Conservation (phyloP, 1,140 invertebrate species). For the Centruroides vittatus region DNA sequence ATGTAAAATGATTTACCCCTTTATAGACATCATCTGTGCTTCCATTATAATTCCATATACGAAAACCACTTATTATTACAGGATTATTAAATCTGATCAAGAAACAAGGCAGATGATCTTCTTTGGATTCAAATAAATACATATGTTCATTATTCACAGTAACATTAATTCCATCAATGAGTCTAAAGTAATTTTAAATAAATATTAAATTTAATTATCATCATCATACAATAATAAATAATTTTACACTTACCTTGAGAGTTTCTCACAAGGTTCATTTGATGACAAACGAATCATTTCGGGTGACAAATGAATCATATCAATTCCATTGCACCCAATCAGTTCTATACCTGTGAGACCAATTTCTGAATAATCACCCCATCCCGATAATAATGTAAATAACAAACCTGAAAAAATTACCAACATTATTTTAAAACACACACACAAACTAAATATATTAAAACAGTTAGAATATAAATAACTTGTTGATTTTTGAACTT, state of each 20-base stretch:
- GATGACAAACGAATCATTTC: background rate
- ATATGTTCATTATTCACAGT: slow-evolving; percentile 33
- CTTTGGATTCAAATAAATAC: slow-evolving; percentile 36
- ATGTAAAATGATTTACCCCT: slow-evolving; percentile 39
- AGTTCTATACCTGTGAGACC: slow-evolving; percentile 1
- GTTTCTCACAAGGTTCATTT: background rate
- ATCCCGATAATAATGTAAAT: background rate
- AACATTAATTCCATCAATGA: slow-evolving; percentile 33
- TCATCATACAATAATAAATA: too few relatives aligned
- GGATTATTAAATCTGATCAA: slow-evolving; percentile 19
- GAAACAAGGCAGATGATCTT: slow-evolving; percentile 25
- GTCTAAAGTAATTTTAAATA: slow-evolving; percentile 19
- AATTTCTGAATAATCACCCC: background rate
- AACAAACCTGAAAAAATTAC: too few relatives aligned
- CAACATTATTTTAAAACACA: too few relatives aligned
- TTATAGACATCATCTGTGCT: slow-evolving; percentile 52
- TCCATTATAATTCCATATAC: slow-evolving; percentile 70
- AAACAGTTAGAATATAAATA: too few relatives aligned
- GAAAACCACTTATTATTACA: slow-evolving; percentile 33
- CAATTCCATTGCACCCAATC: slow-evolving; percentile 18
- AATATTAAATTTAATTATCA: background rate
- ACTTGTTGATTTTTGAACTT: too few relatives aligned
- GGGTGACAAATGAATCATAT: slow-evolving; percentile 27
- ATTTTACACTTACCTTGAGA: background rate
- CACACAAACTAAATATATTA: too few relatives aligned